Evolutionary conservation across 37 sponge, comb jelly and placozoan genomes (phyloP).

Genomic region (Theonella swinhoei): DNA sequence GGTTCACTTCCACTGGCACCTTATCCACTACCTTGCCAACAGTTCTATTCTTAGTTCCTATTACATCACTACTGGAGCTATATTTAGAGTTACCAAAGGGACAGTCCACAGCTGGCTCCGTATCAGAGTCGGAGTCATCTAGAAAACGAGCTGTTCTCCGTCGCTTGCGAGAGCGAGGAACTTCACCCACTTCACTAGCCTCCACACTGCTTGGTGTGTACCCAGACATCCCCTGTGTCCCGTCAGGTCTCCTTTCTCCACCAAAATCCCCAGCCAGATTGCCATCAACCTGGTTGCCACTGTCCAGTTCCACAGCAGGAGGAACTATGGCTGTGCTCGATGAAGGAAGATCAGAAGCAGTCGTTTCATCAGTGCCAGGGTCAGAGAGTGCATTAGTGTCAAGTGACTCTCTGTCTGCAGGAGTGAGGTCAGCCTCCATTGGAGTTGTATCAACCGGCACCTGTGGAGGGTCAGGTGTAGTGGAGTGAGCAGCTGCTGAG

Average conservation of each 20-base stretch:
- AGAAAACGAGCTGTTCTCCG: not conserved
- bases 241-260: not conserved
- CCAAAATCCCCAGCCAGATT: not conserved
- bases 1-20: not conserved
- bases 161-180: not conserved
- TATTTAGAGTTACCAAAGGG: not conserved
- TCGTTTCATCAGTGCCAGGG: not conserved
- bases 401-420: too few relatives aligned
- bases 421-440: too few relatives aligned
- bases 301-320: too few relatives aligned
- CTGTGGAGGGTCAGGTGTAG: too few relatives aligned
- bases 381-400: too few relatives aligned
- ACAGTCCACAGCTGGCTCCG: too few relatives aligned
- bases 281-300: too few relatives aligned
- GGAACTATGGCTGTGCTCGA: too few relatives aligned
- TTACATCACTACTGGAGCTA: not conserved
- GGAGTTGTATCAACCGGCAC: too few relatives aligned
- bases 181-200: not conserved
- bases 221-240: not conserved
- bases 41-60: too few relatives aligned
- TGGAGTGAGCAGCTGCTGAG: too few relatives aligned
- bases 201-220: not conserved
- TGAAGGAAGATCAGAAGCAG: too few relatives aligned
- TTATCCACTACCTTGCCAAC: not conserved
- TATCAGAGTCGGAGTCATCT: not conserved